phyloP scores from a whole-genome alignment of 2,797 vertebrate species.

The Adrianichthys oophorus region DNA sequence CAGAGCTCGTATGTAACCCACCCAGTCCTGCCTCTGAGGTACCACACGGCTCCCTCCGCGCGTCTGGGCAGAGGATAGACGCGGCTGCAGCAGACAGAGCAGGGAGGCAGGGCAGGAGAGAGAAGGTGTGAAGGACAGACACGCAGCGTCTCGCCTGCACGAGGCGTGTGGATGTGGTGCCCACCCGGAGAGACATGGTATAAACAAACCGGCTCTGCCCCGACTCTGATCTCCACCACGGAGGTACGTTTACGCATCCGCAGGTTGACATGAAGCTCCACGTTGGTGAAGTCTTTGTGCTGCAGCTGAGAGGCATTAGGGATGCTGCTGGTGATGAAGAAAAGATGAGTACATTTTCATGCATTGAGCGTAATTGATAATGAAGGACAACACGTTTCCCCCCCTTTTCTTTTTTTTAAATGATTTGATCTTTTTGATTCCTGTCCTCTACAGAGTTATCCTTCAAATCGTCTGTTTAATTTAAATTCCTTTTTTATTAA shows the following conservation, averaged over 20 bases:
- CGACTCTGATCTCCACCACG: constrained; percentile 78
- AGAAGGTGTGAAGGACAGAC: constrained; percentile 51
- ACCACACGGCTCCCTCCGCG: constrained; percentile 92
- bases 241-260: constrained; percentile 81
- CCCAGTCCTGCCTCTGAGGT: constrained; percentile 87
- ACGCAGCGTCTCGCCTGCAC: constrained; percentile 81
- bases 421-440: constrained; percentile 12
- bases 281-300: constrained; percentile 36
- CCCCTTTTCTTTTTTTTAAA: constrained; percentile 10
- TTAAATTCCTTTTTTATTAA: constrained; percentile 11
- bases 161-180: constrained; percentile 77
- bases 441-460: not conserved
- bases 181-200: constrained; percentile 90
- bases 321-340: not conserved
- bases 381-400: not conserved
- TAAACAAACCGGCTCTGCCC: constrained; percentile 88
- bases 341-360: constrained; percentile 1
- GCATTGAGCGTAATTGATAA: constrained; percentile 14
- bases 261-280: constrained; percentile 18
- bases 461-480: constrained; percentile 1
- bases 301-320: not conserved
- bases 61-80: constrained; percentile 77
- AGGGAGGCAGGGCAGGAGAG: constrained; percentile 35
- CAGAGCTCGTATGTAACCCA: constrained; percentile 96
- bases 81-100: constrained; percentile 69